Base-by-base conservation (phyloP, 2,113 vertebrate species). In the Labeo catla region DNA sequence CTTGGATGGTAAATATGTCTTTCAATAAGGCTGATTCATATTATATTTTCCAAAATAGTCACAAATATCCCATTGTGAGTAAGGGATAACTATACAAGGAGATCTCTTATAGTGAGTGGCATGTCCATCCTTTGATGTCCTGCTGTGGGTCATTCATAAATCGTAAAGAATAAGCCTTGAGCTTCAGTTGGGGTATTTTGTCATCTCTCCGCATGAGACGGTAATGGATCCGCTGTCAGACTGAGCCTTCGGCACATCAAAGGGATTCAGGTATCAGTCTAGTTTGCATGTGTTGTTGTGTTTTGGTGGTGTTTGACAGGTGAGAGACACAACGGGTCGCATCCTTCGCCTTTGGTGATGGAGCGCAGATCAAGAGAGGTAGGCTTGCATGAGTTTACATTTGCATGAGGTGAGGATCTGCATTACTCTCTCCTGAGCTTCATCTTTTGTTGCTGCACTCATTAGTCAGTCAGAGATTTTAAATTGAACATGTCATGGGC, bases 151-250 rank as follows among this genome's bases (percentile, higher is more conserved):
- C 65, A 57, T 87, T 83, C 47, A 28, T 16, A 49, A 59, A 83
- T 47, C 50, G 15, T 19, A 23, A 54, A 76, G n/a, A 65, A 74
- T 45, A 36, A 86, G 78, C 45, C 54, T 86, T 88, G 36, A 85
- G 81, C 57, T 50, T 47, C 50, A 59, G 4, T 43, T 2, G 21
- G 57, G 39, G 72, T 74, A 78, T 72, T 74, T 84, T 81, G 74
- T 50, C 70, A 59, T 76, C 34, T 66, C 11, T 73, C 45, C 52
- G 9, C 49, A 54, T 34, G 65, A 66, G n/a, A 8, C 54, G 13
- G 59, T 81, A 76, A 88, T 84, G 82, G 85, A 86, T 79, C 70
- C 13, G 70, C 59, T 63, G 57, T 86, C 85, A 82, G 23, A 65
- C 21, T 45, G n/a, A 61, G 57, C 72, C 45, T 49, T 66, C 5